A percentile compares a stretch with the other conserved stretches of the same genome.
phyloP scores from a whole-genome alignment of 2,113 vertebrate species.

The Anas platyrhynchos region DNA sequence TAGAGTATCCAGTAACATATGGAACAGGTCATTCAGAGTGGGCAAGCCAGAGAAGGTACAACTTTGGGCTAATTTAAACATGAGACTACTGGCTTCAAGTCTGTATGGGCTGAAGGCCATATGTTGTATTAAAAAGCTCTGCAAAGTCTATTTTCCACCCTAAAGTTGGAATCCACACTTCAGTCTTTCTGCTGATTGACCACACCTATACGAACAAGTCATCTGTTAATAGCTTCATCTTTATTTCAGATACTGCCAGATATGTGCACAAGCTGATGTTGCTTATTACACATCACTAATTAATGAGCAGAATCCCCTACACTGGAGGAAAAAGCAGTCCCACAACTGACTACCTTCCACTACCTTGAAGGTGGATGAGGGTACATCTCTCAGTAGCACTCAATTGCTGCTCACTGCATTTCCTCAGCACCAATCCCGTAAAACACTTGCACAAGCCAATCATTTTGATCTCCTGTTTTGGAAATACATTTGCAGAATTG shows the following conservation, averaged over 20 bases:
- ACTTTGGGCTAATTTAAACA: background rate
- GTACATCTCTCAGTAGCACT: background rate
- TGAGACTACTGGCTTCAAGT: background rate
- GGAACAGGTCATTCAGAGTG: background rate
- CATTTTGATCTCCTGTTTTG: background rate
- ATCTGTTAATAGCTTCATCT: fast-evolving
- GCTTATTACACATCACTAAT: background rate
- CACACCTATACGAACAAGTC: background rate
- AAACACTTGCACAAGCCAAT: background rate
- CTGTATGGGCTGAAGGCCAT: background rate
- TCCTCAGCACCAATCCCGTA: background rate
- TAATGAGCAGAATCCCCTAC: background rate
- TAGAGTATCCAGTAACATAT: background rate
- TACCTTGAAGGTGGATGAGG: background rate
- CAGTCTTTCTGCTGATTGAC: background rate
- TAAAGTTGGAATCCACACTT: background rate
- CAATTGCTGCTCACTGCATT: background rate
- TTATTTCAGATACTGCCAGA: too few relatives aligned
- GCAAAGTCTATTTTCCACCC: background rate
- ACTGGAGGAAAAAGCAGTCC: background rate
- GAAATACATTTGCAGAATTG: background rate
- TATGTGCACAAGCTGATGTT: background rate
- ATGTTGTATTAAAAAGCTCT: background rate
- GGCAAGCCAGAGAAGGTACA: background rate
- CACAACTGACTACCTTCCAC: background rate